Base-by-base conservation (phyloP, 1,140 invertebrate genomes). In the Drosophila sproati region DNA sequence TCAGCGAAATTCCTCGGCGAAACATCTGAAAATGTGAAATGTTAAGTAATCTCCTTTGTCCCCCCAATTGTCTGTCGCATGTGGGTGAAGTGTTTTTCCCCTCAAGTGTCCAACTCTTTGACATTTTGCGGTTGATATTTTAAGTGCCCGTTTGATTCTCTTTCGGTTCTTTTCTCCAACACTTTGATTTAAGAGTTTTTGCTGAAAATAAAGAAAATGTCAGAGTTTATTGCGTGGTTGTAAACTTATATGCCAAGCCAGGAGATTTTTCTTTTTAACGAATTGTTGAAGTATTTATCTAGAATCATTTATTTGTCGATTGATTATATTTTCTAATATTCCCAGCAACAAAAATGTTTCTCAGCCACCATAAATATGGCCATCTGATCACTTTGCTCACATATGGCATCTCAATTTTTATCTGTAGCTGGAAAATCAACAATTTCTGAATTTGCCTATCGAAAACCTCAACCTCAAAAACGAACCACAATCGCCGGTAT, bases 81-180 rank as follows among this genome's bases (percentile, higher is more conserved):
- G 80, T 80, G 77, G 67, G 79, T 62, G 76, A 79, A 80, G 57
- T 88, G 85, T 62, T 78, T 62, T 78, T 67, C 64, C 48, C 39
- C 51, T 88, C 80, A 89, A 83, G 78, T 88, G 83, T 89, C 85
- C 85, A 83, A 89, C 80, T 80, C 85, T 89, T 83, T 88, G 83
- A 89, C 83, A 83, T 57, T 85, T 87, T 88, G 82, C 77, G 83
- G 82, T 82, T 87, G 83, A 87, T 88, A 88, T 73, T 79, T 88
- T 80, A 80, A 87, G 82, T 80, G 82, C 79, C 52, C 31, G 51
- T 20, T 20, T 51, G 8, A 48, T 39, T 31, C 12, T 5, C 6
- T 8, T 31, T 32, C 51, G 6, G 0, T 54, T 54, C 20, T 20
- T 51, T 51, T 29, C 20, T 51, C 4, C 20, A 34, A 28, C 56